Base-by-base conservation (phyloP, 2,888 invertebrate genomes). In the Spodoptera littoralis region DNA sequence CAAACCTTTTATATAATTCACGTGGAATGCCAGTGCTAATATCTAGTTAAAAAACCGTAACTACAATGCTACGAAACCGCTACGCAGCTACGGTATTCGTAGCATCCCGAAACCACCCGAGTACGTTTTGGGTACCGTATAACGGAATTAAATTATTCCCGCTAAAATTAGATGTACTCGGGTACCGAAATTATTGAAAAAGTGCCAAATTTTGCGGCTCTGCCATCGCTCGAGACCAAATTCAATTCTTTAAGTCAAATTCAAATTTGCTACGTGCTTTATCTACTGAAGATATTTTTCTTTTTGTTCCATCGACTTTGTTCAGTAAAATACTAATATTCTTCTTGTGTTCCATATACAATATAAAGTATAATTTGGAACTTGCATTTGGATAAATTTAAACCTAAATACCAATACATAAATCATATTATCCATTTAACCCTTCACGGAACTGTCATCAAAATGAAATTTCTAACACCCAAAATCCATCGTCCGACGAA, bases 121-220 rank as follows among this genome's bases (percentile, higher is more conserved):
- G 47, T 59, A 65, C 9, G 53, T 67, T 66, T 59, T 59, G 49
- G 67, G 48, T 24, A 49, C 45, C 12, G 53, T 56, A 56, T 49
- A 57, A 60, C 44, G 18, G 50, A 72, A 78, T 77, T 55, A 59
- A 75, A 71, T 68, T 73, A 62, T 65, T 43, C 51, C 1, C 11
- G 45, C 50, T 50, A 47, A 62, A 74, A 76, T 76, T 65, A 62
- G 61, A 65, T 63, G 53, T 51, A 70, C 61, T 63, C 49, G 49
- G 44, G 60, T 48, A 56, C 54, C 56, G 50, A 56, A 60, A 76
- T 74, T 70, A 78, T 77, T 67, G 71, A 65, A 69, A 77, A 66
- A 65, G 65, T 56, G 54, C 52, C 60, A 47, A 70, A 64, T 70
- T 72, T 54, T 59, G 60, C 56, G 71, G 64, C 54, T 30, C 54